Evolutionary conservation across 2,113 vertebrate genomes (phyloP).

Genomic region (Micronycteris hirsuta): DNA sequence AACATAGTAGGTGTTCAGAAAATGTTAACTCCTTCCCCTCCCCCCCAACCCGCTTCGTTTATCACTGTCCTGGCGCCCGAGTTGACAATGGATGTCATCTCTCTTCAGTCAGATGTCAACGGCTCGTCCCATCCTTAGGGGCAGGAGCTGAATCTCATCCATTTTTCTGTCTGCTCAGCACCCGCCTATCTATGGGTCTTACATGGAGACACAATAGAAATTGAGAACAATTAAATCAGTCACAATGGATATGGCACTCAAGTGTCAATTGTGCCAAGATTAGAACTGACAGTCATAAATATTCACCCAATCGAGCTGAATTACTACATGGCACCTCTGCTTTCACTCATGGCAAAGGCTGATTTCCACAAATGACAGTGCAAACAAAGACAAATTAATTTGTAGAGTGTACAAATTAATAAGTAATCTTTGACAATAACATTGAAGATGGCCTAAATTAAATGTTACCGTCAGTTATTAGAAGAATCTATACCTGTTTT

Average conservation of each 20-base stretch:
- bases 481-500: not conserved
- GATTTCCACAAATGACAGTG: not conserved
- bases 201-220: not conserved
- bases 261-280: not conserved
- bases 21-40: not conserved
- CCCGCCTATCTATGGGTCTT: not conserved
- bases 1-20: not conserved
- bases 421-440: not conserved
- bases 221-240: not conserved
- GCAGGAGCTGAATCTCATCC: not conserved
- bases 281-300: not conserved
- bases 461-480: not conserved
- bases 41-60: not conserved
- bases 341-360: not conserved
- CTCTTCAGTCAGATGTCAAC: not conserved
- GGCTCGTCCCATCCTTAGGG: not conserved
- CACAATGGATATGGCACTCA: not conserved
- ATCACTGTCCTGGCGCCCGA: not conserved
- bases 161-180: not conserved
- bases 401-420: not conserved
- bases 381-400: not conserved
- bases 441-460: not conserved
- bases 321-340: not conserved
- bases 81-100: not conserved
- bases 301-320: not conserved